A percentile compares a stretch with the other conserved stretches of the same genome.
These are phyloP conservation scores for Xylocampa areola DNA, from an alignment of 2,888 invertebrate genomes.

Conservation along the genomic window DNA sequence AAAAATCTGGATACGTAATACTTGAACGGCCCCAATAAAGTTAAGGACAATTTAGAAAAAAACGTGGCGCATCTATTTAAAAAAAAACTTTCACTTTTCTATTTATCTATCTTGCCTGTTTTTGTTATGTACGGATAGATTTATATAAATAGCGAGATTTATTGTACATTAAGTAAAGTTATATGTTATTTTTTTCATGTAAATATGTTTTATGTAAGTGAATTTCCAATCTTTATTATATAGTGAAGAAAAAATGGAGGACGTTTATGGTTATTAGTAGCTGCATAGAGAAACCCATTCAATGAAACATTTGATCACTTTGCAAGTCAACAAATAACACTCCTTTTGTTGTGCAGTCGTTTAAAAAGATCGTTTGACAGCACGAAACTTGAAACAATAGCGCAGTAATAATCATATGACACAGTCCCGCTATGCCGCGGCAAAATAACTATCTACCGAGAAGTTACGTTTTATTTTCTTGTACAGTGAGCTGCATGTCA, in stretches of 20 bases:
- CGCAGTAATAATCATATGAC: too few relatives aligned
- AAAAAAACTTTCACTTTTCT: conserved; percentile 1
- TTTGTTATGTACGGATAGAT: conserved; percentile 33
- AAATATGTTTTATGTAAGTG: conserved; percentile 39
- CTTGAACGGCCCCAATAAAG: too few relatives aligned
- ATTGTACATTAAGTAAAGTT: conserved; percentile 38
- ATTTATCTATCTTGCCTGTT: conserved; percentile 43
- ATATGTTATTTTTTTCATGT: conserved; percentile 40
- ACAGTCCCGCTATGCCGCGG: too few relatives aligned
- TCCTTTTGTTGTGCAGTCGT: too few relatives aligned
- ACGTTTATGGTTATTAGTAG: conserved; percentile 13
- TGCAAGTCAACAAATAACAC: too few relatives aligned
- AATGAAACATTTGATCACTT: conserved; percentile 1
- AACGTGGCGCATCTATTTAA: conserved; percentile 14
- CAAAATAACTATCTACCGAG: too few relatives aligned
- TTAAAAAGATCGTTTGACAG: too few relatives aligned
- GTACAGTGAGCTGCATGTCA: too few relatives aligned
- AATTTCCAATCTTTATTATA: conserved; percentile 51
- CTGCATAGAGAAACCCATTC: conserved; percentile 10
- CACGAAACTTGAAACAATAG: too few relatives aligned
- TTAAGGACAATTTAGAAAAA: too few relatives aligned
- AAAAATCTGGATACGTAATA: too few relatives aligned
- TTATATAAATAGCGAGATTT: conserved; percentile 51
- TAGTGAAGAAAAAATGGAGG: conserved; percentile 9
- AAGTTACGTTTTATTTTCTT: too few relatives aligned